Base-by-base conservation (phyloP, 37 sponge, comb jelly and placozoan species). In the Axinella damicornis region DNA sequence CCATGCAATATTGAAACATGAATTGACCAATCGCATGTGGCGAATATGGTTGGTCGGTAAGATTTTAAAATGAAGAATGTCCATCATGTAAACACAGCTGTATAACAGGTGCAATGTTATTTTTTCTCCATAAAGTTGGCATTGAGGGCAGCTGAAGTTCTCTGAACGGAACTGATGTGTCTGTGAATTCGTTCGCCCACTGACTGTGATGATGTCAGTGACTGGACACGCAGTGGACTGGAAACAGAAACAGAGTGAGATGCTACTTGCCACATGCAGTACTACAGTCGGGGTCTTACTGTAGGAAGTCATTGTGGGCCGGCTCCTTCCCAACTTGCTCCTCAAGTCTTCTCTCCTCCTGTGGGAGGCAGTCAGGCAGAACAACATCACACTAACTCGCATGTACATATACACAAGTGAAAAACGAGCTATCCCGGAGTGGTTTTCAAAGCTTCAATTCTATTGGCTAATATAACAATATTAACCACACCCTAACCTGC, bases 131-230 rank as follows among this genome's bases (percentile, higher is more conserved):
- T 54, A 37, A 94, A 94, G 71, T 86, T 77, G 25, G 79, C 39
- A 57, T 85, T 78, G n/a, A 89, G 61, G 0, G 82, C 62, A n/a
- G 91, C 83, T 32, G 73, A n/a, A 64, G 96, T 95, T 63, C 96
- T 76, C 38, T 95, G 96, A 2, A 95, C 83, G 2, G 94, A 83
- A 18, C 56, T 31, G 46, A 87, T 92, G 79, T 89, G 89, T 41
- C 96, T 71, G 60, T 92, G 92, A 34, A 95, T 92, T 15, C 96
- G 56, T 56, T 94, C 95, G 21, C 74, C 86, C 19, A 94, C 61
- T 2, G 90, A 83, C 12, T 52, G 25, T 20, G 88, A 64, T 2
- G 89, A 74, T 41, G 77, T 80, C 59, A 90, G 54, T 16, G 94
- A 91, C 57, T 91, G 74, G 0, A 92, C 91, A 21, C 79, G 46